Base-by-base conservation (phyloP, 2,113 vertebrate species). In the Neogale vison region DNA sequence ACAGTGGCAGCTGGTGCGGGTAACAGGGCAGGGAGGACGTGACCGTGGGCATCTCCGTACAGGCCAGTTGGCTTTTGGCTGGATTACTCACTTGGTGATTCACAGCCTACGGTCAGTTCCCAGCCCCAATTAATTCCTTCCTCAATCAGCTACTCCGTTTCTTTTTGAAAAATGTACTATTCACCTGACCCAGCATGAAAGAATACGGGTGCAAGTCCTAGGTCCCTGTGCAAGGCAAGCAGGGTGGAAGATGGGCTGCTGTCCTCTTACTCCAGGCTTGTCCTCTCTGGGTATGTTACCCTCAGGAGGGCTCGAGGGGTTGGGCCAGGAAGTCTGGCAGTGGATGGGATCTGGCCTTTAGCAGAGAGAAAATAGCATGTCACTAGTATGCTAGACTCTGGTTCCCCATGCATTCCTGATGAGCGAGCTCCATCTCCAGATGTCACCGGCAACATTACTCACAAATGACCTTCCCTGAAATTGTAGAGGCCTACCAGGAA, bases 381-480 rank as follows among this genome's bases (percentile, higher is more conserved):
- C 23, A 13, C 8, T 6, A 24, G 67, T 21, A 9, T 26, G 8
- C 36, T 15, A 29, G 61, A 84, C 7, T 31, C 29, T 1, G 2
- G 20, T 63, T 31, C 55, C 2, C 1, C 1, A n/a, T 11, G 9
- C 31, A 17, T 1, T 5, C 47, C 36, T 3, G 1, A 13, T 24
- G 20, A 39, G 20, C 9, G 39, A 39, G 18, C 12, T 65, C 57
- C n/a, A 12, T 52, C n/a, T 74, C 71, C 8, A 31, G 91, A 29
- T 45, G 12, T 65, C 39, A 24, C 55, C 23, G 42, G 76, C 15
- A 24, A 74, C 7, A 17, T 23, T 59, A 45, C 83, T 77, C 76
- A 63, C 8, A 42, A 61, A 6, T 23, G 69, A 67, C 17, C 2
- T 39, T 47, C 31, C 10, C 23, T 63, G 69, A 18, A 52, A 14